Conservation (phyloP, 2,888 invertebrate genomes). For the Eristalis intricaria region DNA sequence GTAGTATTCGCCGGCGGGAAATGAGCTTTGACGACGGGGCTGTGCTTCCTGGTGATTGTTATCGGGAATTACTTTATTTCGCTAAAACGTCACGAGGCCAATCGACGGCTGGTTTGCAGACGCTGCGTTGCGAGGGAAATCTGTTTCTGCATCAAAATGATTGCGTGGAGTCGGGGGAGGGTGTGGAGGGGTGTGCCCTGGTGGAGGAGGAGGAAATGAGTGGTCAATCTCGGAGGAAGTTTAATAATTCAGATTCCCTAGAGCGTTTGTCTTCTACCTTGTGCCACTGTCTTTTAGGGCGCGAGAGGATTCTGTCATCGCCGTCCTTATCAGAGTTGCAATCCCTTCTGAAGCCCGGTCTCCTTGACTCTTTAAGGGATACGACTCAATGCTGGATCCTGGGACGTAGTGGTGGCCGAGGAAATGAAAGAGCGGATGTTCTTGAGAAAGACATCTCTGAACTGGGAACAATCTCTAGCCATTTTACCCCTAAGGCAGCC, state of each 20-base stretch:
- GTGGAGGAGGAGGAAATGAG: background rate
- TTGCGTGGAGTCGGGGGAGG: background rate
- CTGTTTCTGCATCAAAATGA: background rate
- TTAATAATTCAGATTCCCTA: background rate
- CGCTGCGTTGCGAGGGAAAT: background rate
- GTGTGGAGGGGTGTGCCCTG: background rate
- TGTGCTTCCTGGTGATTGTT: conserved; percentile 21
- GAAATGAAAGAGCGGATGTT: too few relatives aligned
- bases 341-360: too few relatives aligned
- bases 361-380: too few relatives aligned
- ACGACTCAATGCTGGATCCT: too few relatives aligned
- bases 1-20: background rate
- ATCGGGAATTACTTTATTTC: conserved; percentile 22
- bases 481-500: too few relatives aligned
- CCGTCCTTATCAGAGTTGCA: too few relatives aligned
- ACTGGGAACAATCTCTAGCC: too few relatives aligned
- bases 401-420: too few relatives aligned
- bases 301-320: too few relatives aligned
- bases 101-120: background rate
- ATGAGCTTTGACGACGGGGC: background rate
- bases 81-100: conserved; percentile 4
- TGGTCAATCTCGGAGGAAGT: background rate
- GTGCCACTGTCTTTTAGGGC: background rate
- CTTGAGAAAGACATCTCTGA: too few relatives aligned
- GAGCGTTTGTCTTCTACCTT: background rate